These are phyloP conservation scores for Noctuana brunneofusca DNA, from an alignment of 2,888 invertebrate species.

Conservation along the genomic window DNA sequence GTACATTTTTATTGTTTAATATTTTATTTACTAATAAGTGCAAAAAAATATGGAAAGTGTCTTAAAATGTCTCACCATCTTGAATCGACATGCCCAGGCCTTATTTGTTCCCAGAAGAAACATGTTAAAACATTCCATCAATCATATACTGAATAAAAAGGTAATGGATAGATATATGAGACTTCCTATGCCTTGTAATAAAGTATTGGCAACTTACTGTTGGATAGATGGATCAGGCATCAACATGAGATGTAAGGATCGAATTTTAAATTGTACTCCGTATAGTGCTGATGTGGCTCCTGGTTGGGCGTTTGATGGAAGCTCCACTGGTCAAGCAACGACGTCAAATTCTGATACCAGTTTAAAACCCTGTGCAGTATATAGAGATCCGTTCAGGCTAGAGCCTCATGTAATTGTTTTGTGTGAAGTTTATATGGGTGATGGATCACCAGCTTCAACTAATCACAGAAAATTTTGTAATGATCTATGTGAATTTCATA, in stretches of 20 bases:
- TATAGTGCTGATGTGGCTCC: conserved; percentile 82
- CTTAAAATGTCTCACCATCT: conserved; percentile 39
- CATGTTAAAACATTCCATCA: conserved; percentile 67
- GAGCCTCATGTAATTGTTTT: conserved; percentile 94
- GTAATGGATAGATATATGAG: conserved; percentile 79
- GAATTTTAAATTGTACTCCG: conserved; percentile 86
- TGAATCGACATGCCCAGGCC: conserved; percentile 36
- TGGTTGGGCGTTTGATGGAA: conserved; percentile 95
- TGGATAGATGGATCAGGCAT: conserved; percentile 92
- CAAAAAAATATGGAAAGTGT: conserved; percentile 38
- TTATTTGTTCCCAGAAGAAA: conserved; percentile 47
- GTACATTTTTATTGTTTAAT: not conserved
- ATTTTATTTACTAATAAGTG: conserved; percentile 4
- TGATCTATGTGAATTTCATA: conserved; percentile 87
- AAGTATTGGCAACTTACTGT: conserved; percentile 86
- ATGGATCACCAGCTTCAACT: conserved; percentile 87
- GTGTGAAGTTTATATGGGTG: conserved; percentile 90
- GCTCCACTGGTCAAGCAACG: conserved; percentile 93
- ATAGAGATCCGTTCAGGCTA: conserved; percentile 93
- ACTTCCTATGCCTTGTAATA: conserved; percentile 82
- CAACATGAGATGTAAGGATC: conserved; percentile 86
- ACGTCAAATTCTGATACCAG: conserved; percentile 94
- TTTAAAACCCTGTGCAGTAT: conserved; percentile 93
- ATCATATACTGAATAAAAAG: conserved; percentile 74
- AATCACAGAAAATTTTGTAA: conserved; percentile 89